Evolutionary conservation across 2,888 invertebrate species (phyloP).

Genomic region (Nesidiocoris tenuis): DNA sequence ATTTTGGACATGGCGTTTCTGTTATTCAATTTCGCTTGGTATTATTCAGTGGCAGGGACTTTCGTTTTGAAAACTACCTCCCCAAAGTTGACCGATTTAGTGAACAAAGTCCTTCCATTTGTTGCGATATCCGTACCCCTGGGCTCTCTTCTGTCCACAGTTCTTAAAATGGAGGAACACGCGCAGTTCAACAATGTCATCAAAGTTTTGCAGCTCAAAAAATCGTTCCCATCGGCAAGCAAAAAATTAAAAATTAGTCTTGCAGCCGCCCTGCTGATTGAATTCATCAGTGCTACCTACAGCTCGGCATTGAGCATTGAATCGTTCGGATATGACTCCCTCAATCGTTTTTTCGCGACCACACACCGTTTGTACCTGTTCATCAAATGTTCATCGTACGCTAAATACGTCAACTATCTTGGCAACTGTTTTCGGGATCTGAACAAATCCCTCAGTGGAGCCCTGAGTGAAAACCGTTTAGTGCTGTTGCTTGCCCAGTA

Average conservation of each 20-base stretch:
- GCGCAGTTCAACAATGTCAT: background rate
- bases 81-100: background rate
- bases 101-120: background rate
- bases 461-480: background rate
- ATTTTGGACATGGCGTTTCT: background rate
- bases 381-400: background rate
- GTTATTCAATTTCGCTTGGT: background rate
- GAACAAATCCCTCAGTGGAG: background rate
- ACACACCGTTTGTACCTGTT: background rate
- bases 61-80: background rate
- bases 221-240: background rate
- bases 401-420: background rate
- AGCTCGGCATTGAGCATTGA: background rate
- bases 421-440: background rate
- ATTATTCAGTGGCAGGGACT: background rate
- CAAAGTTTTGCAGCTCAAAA: background rate
- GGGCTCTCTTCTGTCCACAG: background rate
- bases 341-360: too few relatives aligned
- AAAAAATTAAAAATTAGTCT: background rate
- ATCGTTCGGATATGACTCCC: background rate
- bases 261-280: background rate
- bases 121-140: background rate
- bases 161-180: background rate
- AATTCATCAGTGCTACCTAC: background rate
- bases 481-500: background rate